phyloP scores from a whole-genome alignment of 2,888 invertebrate species.

The Baccha elongata region DNA sequence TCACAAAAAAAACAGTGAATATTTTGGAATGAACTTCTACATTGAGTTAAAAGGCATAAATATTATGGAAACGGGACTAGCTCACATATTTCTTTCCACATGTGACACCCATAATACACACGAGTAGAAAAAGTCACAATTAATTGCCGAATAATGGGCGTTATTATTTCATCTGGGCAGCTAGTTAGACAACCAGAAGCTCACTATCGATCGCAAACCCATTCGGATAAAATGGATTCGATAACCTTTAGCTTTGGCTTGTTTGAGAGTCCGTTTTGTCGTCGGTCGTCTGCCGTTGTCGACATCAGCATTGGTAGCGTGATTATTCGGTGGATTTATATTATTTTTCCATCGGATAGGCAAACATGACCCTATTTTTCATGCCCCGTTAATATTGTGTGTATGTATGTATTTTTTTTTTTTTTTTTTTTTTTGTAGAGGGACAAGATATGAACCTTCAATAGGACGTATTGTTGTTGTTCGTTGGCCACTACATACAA shows the following conservation, averaged over 20 bases:
- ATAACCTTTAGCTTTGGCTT: conserved; percentile 46
- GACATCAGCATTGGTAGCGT: conserved; percentile 8
- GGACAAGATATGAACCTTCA: conserved; percentile 7
- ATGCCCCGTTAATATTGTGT: conserved; percentile 11
- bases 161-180: conserved; percentile 51
- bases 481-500: conserved; percentile 5
- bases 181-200: conserved; percentile 38
- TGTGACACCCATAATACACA: conserved; percentile 30
- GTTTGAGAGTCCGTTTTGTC: not conserved
- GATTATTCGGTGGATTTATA: conserved; percentile 56
- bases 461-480: conserved; percentile 40
- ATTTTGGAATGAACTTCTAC: not conserved
- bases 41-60: not conserved
- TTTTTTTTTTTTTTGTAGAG: not conserved
- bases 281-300: not conserved
- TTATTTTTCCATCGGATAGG: conserved; percentile 52
- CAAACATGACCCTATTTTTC: conserved; percentile 61
- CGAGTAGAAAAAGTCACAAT: conserved; percentile 37
- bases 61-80: not conserved
- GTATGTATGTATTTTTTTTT: not conserved
- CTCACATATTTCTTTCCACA: conserved; percentile 10
- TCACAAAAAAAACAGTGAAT: not conserved
- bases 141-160: conserved; percentile 63
- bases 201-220: conserved; percentile 21
- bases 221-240: conserved; percentile 48